phyloP scores from a whole-genome alignment of 2,797 vertebrate genomes.

The Cyprinella venusta region DNA sequence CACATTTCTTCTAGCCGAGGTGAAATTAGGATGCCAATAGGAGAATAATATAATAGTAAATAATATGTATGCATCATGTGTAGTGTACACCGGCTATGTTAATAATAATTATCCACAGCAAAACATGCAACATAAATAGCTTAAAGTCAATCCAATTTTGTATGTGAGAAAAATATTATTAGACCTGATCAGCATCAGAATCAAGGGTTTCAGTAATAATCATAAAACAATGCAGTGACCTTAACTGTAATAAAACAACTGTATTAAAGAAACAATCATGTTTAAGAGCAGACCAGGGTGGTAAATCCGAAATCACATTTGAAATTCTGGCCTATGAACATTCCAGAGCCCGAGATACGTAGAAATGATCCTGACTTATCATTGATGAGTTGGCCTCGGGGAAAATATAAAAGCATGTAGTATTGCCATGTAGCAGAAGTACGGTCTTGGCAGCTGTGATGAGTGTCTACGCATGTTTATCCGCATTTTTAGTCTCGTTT shows the following conservation, averaged over 20 bases:
- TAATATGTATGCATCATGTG: slow-evolving; percentile 2
- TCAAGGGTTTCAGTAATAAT: background rate
- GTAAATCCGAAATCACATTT: background rate
- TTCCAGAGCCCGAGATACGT: slow-evolving; percentile 42
- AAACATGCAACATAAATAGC: slow-evolving; percentile 19
- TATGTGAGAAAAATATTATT: background rate
- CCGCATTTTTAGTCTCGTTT: slow-evolving; percentile 8
- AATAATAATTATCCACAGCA: background rate
- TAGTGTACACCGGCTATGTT: slow-evolving; percentile 16
- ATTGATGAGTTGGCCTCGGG: background rate
- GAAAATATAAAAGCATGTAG: slow-evolving; percentile 7
- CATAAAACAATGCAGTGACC: slow-evolving; percentile 11
- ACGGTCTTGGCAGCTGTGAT: background rate
- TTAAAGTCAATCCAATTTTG: slow-evolving; percentile 1
- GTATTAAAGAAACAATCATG: slow-evolving; percentile 34
- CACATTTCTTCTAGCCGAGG: background rate
- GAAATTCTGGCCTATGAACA: slow-evolving; percentile 50
- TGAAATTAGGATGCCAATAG: background rate
- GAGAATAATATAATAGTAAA: slow-evolving; percentile 1
- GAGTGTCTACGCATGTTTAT: slow-evolving; percentile 4
- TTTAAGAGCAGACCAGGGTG: slow-evolving; percentile 19
- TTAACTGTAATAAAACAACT: slow-evolving; percentile 3
- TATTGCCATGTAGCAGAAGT: slow-evolving; percentile 29
- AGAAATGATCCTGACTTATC: slow-evolving; percentile 31
- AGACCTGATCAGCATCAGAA: background rate